These are phyloP conservation scores for Poecile montanus DNA, from an alignment of 2,797 vertebrate species.

Conservation along the genomic window DNA sequence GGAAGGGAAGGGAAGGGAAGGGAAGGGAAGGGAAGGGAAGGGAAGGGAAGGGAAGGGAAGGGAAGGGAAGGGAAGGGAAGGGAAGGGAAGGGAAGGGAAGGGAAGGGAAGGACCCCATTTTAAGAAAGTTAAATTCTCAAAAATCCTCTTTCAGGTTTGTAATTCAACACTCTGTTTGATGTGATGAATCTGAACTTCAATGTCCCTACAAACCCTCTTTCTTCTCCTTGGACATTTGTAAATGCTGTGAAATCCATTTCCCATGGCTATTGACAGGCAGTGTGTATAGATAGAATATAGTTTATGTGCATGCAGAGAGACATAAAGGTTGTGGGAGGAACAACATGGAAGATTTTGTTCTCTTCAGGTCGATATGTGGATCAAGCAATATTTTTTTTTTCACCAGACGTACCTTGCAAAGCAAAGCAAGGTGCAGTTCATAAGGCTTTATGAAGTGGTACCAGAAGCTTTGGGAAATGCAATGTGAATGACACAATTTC, in stretches of 20 bases:
- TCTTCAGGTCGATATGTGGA: neutral
- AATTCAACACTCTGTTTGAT: neutral
- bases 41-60: no score
- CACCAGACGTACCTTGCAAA: neutral
- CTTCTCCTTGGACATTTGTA: neutral
- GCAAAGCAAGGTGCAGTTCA: neutral
- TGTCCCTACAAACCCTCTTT: neutral
- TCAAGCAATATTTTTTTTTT: neutral
- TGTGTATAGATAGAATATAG: neutral
- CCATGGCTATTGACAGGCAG: neutral
- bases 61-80: no score
- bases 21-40: neutral
- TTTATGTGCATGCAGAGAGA: neutral
- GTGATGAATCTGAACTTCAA: neutral
- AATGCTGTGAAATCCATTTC: neutral
- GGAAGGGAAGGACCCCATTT: neutral
- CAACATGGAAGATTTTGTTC: neutral
- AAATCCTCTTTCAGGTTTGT: neutral
- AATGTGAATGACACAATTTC: neutral
- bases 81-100: no score
- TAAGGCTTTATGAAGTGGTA: neutral
- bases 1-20: no score
- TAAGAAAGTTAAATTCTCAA: neutral
- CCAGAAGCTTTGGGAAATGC: neutral
- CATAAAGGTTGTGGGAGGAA: neutral